A percentile compares a stretch with the other conserved stretches of the same genome.
Conservation (phyloP, 1,140 invertebrate genomes). For the Tribolium castaneum region DNA sequence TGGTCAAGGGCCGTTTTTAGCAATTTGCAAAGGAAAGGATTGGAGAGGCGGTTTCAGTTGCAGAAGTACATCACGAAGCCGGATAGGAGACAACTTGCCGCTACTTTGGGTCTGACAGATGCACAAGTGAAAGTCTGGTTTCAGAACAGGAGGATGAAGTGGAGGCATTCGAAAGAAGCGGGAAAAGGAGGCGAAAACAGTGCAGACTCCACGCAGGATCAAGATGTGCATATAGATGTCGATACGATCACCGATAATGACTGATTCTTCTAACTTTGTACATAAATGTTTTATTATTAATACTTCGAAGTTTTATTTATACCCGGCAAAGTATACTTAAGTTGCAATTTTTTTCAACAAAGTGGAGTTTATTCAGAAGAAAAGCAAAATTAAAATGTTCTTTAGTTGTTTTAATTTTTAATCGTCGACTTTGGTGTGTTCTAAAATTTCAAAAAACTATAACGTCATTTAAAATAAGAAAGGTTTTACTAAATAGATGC, state of each 20-base stretch:
- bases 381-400: too few relatives aligned
- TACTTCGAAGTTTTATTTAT: not conserved
- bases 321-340: not conserved
- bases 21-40: constrained; percentile 88
- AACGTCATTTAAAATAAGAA: too few relatives aligned
- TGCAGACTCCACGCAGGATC: constrained; percentile 60
- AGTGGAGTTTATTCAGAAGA: too few relatives aligned
- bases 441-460: too few relatives aligned
- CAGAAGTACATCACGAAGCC: constrained; percentile 97
- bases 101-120: constrained; percentile 90
- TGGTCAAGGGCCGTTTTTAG: constrained; percentile 97
- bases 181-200: constrained; percentile 54
- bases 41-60: constrained; percentile 91
- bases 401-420: too few relatives aligned
- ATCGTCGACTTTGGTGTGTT: too few relatives aligned
- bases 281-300: constrained; percentile 5
- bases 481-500: too few relatives aligned
- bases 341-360: too few relatives aligned
- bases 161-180: constrained; percentile 84
- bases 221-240: constrained; percentile 60
- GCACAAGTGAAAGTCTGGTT: constrained; percentile 95
- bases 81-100: constrained; percentile 89
- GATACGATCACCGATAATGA: constrained; percentile 59
- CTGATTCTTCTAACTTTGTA: constrained; percentile 46
- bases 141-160: constrained; percentile 94